Conservation (phyloP, 1,140 invertebrate species). For the Yoshiicerus persimilis region DNA sequence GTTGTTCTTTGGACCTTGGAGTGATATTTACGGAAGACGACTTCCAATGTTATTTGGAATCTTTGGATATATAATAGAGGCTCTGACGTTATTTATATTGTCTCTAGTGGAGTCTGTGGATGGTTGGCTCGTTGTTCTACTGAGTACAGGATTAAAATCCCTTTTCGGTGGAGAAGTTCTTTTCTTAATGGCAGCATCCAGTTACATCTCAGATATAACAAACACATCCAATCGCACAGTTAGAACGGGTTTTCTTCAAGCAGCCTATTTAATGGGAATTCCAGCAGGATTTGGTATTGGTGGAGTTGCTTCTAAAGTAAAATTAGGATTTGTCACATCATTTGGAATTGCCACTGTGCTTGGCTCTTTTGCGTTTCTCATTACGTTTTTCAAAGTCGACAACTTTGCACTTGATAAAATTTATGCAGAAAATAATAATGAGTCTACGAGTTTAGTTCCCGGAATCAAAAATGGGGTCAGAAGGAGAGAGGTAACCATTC, state of each 20-base stretch:
- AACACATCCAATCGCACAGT: conserved; percentile 51
- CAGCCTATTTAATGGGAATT: conserved; percentile 32
- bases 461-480: conserved; percentile 30
- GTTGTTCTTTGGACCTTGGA: background rate
- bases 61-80: background rate
- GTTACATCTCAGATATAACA: conserved; percentile 55
- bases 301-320: conserved; percentile 12
- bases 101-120: background rate
- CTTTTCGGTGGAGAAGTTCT: conserved; percentile 53
- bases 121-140: background rate
- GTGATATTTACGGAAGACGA: background rate
- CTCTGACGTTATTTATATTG: background rate
- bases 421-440: background rate
- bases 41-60: background rate
- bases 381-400: conserved; percentile 7
- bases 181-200: conserved; percentile 55
- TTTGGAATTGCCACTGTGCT: conserved; percentile 37
- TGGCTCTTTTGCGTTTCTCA: conserved; percentile 21
- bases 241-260: conserved; percentile 53
- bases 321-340: conserved; percentile 24
- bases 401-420: background rate
- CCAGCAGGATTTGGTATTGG: conserved; percentile 40
- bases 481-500: background rate
- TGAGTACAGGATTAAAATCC: background rate
- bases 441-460: no score